phyloP scores from a whole-genome alignment of 2,797 vertebrate species.

The Catamblyrhynchus diadema region DNA sequence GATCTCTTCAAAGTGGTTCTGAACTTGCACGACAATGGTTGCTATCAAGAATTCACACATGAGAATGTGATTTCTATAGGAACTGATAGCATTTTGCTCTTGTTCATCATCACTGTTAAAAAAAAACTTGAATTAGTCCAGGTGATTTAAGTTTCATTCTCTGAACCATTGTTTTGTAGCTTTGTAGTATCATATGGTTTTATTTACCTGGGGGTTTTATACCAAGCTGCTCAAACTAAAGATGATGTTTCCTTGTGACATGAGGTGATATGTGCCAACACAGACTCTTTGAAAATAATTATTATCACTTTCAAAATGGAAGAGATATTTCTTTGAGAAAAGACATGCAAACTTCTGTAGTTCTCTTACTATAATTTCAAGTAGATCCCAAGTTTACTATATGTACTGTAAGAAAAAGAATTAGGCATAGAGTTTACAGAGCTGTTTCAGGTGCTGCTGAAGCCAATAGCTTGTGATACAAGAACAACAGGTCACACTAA shows the following conservation, averaged over 20 bases:
- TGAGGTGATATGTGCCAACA: background rate
- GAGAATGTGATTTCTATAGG: background rate
- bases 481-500: background rate
- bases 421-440: background rate
- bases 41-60: background rate
- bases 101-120: background rate
- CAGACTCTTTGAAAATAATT: background rate
- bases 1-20: fast-evolving
- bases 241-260: background rate
- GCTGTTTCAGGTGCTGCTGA: background rate
- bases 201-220: background rate
- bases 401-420: background rate
- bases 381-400: background rate
- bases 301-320: background rate
- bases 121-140: background rate
- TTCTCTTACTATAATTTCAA: background rate
- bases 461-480: background rate
- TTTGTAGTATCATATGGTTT: background rate
- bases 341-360: fast-evolving
- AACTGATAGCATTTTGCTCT: background rate
- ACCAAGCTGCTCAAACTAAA: background rate
- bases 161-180: background rate
- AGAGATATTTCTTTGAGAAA: fast-evolving
- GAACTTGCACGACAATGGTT: background rate
- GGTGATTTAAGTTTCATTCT: background rate